Conservation (phyloP, 2,797 vertebrate genomes). For the Lepus oiostolus region DNA sequence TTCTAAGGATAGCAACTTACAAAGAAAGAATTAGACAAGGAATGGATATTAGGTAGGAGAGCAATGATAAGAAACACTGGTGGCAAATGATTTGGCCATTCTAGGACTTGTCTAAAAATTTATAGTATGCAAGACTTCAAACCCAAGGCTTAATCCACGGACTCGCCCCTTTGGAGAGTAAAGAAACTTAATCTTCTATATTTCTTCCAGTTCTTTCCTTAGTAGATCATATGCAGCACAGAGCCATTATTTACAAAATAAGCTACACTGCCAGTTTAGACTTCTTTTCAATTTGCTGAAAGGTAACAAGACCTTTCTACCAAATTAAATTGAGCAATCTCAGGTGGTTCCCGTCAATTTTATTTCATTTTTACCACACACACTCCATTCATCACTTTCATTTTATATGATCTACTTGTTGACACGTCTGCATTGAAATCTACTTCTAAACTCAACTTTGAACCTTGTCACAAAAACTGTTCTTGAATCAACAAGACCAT, state of each 20-base stretch:
- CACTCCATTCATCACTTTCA: constrained; percentile 67
- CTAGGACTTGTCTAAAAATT: constrained; percentile 30
- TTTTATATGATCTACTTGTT: constrained; percentile 76
- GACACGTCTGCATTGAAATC: constrained; percentile 72
- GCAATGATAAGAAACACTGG: background rate
- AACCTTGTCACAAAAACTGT: constrained; percentile 71
- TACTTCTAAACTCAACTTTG: constrained; percentile 72
- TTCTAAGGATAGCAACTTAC: background rate
- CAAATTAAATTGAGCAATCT: constrained; percentile 67
- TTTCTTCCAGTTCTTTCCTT: constrained; percentile 40
- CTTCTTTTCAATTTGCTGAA: constrained; percentile 80
- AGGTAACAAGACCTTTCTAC: constrained; percentile 58
- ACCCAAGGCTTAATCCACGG: constrained; percentile 26
- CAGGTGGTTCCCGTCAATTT: constrained; percentile 59
- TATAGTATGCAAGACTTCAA: constrained; percentile 27
- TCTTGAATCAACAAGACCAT: constrained; percentile 75
- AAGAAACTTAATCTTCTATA: constrained; percentile 53
- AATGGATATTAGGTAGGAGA: constrained; percentile 5
- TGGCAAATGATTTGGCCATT: background rate
- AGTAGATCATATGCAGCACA: background rate
- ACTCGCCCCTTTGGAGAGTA: constrained; percentile 9
- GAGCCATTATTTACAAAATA: constrained; percentile 64
- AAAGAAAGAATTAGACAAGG: constrained; percentile 8
- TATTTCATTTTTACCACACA: constrained; percentile 69
- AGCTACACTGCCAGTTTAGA: constrained; percentile 58